Percentiles rank a stretch among this genome's conserved stretches.
These are phyloP conservation scores for Mareca penelope DNA, from an alignment of 2,797 vertebrate genomes.

Conservation along the genomic window DNA sequence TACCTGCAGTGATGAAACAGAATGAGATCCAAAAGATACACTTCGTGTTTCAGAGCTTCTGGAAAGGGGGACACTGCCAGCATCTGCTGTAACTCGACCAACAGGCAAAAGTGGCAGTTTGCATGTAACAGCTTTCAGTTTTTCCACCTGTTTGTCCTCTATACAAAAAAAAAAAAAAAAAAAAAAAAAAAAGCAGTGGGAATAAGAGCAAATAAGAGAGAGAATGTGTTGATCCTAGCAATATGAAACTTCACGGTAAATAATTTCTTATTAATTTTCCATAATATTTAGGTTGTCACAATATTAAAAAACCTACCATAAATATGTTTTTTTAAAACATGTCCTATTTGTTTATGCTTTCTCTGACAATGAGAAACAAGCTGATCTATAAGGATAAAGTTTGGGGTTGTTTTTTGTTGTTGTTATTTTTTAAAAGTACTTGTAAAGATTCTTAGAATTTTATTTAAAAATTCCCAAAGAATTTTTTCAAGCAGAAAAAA, in stretches of 20 bases:
- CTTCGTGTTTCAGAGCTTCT: conserved; percentile 76
- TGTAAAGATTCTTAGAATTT: background rate
- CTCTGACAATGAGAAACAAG: background rate
- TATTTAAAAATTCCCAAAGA: background rate
- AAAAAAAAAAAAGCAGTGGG: background rate
- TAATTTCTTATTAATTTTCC: background rate
- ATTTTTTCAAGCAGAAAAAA: background rate
- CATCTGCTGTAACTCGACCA: conserved; percentile 48
- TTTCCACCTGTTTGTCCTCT: conserved; percentile 74
- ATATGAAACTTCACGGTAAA: background rate
- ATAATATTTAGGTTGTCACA: fast-evolving
- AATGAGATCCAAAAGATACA: conserved; percentile 63
- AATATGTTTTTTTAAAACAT: background rate
- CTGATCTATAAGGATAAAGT: background rate
- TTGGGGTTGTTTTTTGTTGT: background rate
- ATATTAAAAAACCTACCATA: background rate
- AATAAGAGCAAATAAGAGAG: background rate
- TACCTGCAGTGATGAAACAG: conserved; percentile 77
- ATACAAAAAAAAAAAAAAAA: background rate
- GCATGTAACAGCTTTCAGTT: conserved; percentile 52
- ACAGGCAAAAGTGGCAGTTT: conserved; percentile 56
- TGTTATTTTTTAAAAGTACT: background rate
- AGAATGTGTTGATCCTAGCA: background rate
- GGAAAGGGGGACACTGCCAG: conserved; percentile 64
- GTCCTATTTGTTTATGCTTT: background rate